Evolutionary conservation across 2,888 invertebrate genomes (phyloP).

Genomic region (Gerosis bhagava): DNA sequence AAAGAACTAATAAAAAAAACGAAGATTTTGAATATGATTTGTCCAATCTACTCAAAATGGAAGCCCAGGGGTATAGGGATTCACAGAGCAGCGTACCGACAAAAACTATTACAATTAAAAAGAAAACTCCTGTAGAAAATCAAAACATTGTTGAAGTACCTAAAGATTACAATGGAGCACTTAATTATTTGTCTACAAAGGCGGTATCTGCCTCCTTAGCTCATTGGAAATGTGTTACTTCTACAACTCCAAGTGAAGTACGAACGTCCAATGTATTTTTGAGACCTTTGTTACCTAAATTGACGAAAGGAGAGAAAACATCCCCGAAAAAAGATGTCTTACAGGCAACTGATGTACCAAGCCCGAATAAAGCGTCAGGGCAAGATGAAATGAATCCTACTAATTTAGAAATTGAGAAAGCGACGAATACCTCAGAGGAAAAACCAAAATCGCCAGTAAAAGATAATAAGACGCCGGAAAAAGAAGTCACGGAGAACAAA

Average conservation of each 20-base stretch:
- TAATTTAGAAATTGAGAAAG: constrained; percentile 1
- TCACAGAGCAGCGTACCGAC: constrained; percentile 47
- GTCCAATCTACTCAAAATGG: constrained; percentile 79
- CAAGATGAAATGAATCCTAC: not conserved
- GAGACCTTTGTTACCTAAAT: constrained; percentile 65
- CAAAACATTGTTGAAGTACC: constrained; percentile 47
- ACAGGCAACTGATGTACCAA: constrained; percentile 4
- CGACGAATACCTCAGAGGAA: constrained; percentile 7
- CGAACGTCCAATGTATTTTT: constrained; percentile 55
- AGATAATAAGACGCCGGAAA: not conserved
- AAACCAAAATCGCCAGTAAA: constrained; percentile 1
- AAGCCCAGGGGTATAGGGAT: constrained; percentile 74
- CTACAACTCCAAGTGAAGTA: constrained; percentile 45
- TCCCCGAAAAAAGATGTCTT: constrained; percentile 62
- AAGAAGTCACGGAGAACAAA: constrained; percentile 3
- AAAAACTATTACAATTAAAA: constrained; percentile 55
- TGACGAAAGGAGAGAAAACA: constrained; percentile 52
- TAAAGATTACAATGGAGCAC: constrained; percentile 64
- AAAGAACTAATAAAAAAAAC: constrained; percentile 84
- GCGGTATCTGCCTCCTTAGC: constrained; percentile 58
- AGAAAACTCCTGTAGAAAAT: constrained; percentile 51
- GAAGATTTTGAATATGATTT: constrained; percentile 89
- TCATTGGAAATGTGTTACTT: constrained; percentile 54
- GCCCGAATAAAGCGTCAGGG: not conserved
- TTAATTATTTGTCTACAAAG: constrained; percentile 58